These are phyloP conservation scores for Anomalospiza imberbis DNA, from an alignment of 2,797 vertebrate genomes.

Conservation along the genomic window DNA sequence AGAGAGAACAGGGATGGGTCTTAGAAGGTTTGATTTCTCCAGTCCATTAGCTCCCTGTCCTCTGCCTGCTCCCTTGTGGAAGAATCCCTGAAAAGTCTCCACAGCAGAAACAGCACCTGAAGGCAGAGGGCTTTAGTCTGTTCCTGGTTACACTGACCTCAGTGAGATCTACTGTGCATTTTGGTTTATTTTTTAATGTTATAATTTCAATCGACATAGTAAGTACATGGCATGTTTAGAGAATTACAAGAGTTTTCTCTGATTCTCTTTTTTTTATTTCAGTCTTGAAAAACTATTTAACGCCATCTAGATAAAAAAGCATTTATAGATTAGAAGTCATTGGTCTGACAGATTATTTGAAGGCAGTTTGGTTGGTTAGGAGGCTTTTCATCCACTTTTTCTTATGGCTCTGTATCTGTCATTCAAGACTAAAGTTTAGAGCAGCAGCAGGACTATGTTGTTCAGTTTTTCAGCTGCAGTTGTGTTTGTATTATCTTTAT, in stretches of 20 bases:
- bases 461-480: neutral
- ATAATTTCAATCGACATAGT: accelerated
- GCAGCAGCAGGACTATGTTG: neutral
- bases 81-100: neutral
- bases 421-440: neutral
- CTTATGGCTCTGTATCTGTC: neutral
- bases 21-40: neutral
- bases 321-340: neutral
- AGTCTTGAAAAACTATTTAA: neutral
- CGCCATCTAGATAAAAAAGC: neutral
- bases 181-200: neutral
- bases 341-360: neutral
- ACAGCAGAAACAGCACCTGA: neutral
- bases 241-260: neutral
- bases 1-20: accelerated
- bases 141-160: neutral
- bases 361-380: neutral
- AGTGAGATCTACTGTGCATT: neutral
- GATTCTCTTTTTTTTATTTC: neutral
- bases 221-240: neutral
- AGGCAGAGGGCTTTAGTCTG: neutral
- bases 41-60: accelerated
- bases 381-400: neutral
- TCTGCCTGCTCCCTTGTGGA: accelerated
- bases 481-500: neutral